Evolutionary conservation across 2,888 invertebrate genomes (phyloP).

Genomic region (Deladenus siricidicola): DNA sequence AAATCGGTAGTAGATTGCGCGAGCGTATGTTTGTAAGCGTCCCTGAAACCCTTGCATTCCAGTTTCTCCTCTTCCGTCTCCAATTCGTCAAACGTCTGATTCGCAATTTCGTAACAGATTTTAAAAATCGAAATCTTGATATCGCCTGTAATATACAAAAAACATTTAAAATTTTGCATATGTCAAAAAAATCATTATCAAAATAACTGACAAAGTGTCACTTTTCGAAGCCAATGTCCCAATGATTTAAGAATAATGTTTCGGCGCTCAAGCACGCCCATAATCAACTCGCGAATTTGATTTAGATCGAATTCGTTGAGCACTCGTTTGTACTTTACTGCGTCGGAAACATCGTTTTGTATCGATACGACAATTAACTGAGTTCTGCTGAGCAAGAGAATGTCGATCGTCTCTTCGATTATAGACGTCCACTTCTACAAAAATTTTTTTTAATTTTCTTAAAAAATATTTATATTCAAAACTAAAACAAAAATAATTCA

Average conservation of each 20-base stretch:
- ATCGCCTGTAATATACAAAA: constrained; percentile 6
- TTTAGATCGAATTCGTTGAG: constrained; percentile 7
- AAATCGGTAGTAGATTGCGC: constrained; percentile 15
- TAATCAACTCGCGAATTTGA: constrained; percentile 9
- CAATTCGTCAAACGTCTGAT: constrained; percentile 7
- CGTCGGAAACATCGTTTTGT: constrained; percentile 7
- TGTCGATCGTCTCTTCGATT: constrained; percentile 7
- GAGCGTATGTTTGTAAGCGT: constrained; percentile 1
- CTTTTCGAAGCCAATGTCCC: constrained; percentile 6
- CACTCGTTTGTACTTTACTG: constrained; percentile 14
- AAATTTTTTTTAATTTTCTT: too few species aligned
- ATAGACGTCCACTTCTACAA: constrained; percentile 16
- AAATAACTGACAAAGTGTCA: constrained; percentile 8
- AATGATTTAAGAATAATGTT: constrained; percentile 15
- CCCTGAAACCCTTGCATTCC: neutral
- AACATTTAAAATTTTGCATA: neutral
- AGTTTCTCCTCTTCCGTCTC: constrained; percentile 3
- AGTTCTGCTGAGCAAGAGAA: constrained; percentile 17
- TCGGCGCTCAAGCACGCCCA: constrained; percentile 5
- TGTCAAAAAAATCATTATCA: too few species aligned
- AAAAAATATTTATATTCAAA: too few species aligned
- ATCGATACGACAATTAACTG: constrained; percentile 12
- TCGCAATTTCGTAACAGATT: constrained; percentile 8
- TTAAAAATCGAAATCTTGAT: constrained; percentile 6
- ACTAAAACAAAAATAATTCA: too few species aligned